Base-by-base conservation (phyloP, 2,113 vertebrate species). In the Strix uralensis region DNA sequence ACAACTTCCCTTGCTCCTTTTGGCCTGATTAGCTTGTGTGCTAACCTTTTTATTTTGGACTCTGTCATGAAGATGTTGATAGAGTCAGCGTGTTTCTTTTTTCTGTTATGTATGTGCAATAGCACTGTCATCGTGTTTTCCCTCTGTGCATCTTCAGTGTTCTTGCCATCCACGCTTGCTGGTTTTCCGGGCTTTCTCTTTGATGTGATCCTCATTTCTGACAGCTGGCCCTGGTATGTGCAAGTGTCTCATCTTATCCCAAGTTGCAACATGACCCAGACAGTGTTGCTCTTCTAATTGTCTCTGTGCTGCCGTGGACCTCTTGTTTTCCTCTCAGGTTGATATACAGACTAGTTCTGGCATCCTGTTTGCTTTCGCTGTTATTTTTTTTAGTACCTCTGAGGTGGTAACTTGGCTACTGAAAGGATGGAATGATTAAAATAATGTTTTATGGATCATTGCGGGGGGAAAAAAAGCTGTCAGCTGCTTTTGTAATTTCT, bases 1-100 rank as follows among this genome's bases (percentile, higher is more conserved):
- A 38, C 92, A 86, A 81, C 86, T 91, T 86, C 86, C 67, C 80
- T 46, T 54, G 75, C 57, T 96, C 36, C 85, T 94, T 80, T 83
- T 90, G 93, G 75, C 94, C 93, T 95, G 88, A 86, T 93, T 96
- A 94, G 42, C 75, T 88, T 10, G 29, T 42, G 71, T 36, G 30
- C 75, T 94, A 92, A 96, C 92, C 92, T 92, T 82, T 92, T 73
- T 85, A 40, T 80, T 73, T 44, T 34, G 90, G 75, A 19, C 71
- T 70, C 55, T 61, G 71, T 42, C 70, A 27, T 2, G 67, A 23
- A 30, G 49, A 4, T 54, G 83, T 54, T 30, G 94, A 46, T 57
- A 1, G 40, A 38, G n/a, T 67, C 59, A 7, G 40, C 0, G 2
- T 4, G 5, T 55, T 72, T 79, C 44, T 69, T 21, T 27, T 25